Conservation (phyloP, 2,888 invertebrate species). For the Galerucella nymphaeae region DNA sequence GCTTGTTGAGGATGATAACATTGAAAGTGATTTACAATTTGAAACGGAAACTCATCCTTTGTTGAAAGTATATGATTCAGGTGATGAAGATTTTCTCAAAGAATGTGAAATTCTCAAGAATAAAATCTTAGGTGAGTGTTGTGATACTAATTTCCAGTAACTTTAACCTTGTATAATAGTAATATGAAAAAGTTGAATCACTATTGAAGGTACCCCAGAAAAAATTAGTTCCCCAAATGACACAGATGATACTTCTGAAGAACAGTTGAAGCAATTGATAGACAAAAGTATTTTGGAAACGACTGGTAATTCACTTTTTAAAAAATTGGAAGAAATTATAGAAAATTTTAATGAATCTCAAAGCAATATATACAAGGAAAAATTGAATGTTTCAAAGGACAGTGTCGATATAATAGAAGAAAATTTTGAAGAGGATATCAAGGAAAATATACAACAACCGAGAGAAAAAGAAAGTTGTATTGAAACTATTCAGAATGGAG, state of each 20-base stretch:
- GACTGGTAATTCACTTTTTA: background rate
- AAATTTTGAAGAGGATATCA: background rate
- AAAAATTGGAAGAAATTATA: conserved; percentile 9
- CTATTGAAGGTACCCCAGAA: background rate
- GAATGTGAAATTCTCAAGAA: conserved; percentile 48
- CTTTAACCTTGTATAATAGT: background rate
- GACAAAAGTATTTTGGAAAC: conserved; percentile 19
- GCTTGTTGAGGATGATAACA: conserved; percentile 11
- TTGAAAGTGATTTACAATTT: conserved; percentile 4
- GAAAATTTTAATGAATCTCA: conserved; percentile 1
- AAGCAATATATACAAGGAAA: conserved; percentile 6
- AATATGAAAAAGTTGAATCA: background rate
- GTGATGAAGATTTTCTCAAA: conserved; percentile 46
- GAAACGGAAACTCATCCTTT: conserved; percentile 30
- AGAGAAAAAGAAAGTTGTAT: background rate
- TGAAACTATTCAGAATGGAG: background rate
- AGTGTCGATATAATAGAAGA: background rate
- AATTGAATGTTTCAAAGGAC: background rate
- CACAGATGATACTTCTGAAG: background rate
- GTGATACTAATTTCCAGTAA: too few species aligned
- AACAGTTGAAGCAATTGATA: background rate
- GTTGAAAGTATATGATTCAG: conserved; percentile 29
- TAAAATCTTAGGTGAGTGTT: conserved; percentile 34
- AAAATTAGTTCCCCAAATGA: background rate
- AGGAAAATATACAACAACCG: background rate